Percentiles rank a stretch among this genome's conserved stretches.
Conservation (phyloP, 2,888 invertebrate genomes). For the Blera fallax region DNA sequence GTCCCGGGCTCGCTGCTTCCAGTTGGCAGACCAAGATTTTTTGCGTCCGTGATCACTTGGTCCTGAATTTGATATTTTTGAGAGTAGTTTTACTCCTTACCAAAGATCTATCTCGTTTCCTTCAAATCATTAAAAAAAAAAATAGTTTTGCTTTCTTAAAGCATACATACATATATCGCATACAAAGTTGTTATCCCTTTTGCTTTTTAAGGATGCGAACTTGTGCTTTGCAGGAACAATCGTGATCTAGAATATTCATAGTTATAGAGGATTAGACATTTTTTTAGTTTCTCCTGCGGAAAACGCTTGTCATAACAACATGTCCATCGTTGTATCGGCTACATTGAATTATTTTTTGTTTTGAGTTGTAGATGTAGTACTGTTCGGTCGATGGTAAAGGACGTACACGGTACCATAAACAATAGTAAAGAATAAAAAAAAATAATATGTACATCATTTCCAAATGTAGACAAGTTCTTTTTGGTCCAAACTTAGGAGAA, state of each 20-base stretch:
- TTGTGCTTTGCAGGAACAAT: background rate
- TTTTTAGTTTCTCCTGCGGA: background rate
- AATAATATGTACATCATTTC: no score
- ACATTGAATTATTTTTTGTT: background rate
- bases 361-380: background rate
- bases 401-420: no score
- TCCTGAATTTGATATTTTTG: conserved; percentile 3
- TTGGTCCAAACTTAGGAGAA: no score
- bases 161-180: background rate
- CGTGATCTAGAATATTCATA: background rate
- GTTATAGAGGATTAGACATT: background rate
- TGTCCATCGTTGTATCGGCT: background rate
- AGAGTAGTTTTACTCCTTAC: background rate
- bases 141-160: background rate
- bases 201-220: background rate
- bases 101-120: background rate
- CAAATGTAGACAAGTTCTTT: no score
- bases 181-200: background rate
- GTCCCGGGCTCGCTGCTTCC: no score
- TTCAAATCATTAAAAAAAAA: background rate
- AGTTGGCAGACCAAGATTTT: no score
- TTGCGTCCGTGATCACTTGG: no score
- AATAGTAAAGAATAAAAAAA: no score
- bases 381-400: no score
- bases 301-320: conserved; percentile 4